Base-by-base conservation (phyloP, 2,113 vertebrate genomes). In the Machaerirhynchus nigripectus region DNA sequence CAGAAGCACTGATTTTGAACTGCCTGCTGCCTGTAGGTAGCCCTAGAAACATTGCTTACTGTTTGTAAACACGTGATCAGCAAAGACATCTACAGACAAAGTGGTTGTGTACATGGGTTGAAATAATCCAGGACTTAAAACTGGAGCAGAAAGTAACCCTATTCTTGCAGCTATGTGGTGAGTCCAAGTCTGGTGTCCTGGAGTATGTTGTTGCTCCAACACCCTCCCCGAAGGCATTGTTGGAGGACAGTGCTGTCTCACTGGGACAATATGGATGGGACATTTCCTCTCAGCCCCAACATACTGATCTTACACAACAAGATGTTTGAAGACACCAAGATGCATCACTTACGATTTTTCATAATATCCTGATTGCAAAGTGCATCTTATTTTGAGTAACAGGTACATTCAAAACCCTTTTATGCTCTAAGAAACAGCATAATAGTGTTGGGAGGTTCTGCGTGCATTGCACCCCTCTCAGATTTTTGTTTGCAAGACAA, bases 271-370 rank as follows among this genome's bases (percentile, higher is more conserved):
- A 6, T 13, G 30, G 42, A 33, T 4, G 4, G 40, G 11, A 46
- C 10, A 4, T 71, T 91, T 82, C 56, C 37, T 87, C n/a, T 56
- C 46, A 64, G 24, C 19, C 12, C 15, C 0, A 0, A 35, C 26
- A 15, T 22, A 17, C 15, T 47, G 23, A 52, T 75, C 23, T 70
- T 63, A 44, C 6, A 44, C 37, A 40, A 44, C 15, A 31, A 70
- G 35, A 9, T 30, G 8, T 33, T 81, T 87, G 35, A 74, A 46
- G 47, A 56, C 35, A 44, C 9, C 24, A 28, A 40, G 40, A 31
- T 44, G 6, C 59, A 50, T 81, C 33, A 37, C 31, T 42, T 56
- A 27, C 5, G 2, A 46, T 76, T 89, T 87, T 90, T 73, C 4
- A 2, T 40, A 35, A 23, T 77, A 47, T 27, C 26, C 42, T 69